These are phyloP conservation scores for Philereme transversata DNA, from an alignment of 2,888 invertebrate species.

Conservation along the genomic window DNA sequence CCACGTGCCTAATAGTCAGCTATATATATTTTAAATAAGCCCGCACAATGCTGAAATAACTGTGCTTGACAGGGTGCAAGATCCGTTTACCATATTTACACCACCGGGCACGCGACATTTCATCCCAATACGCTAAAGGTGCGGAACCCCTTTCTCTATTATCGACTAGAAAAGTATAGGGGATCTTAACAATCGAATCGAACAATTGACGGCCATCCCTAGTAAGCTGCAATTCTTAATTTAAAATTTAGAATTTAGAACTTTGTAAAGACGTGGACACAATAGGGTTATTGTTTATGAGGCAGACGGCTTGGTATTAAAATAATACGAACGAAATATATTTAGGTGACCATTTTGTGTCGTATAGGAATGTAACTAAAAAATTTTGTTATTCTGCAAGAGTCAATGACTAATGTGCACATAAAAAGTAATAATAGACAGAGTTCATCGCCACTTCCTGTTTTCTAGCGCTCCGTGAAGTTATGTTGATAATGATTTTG, in stretches of 20 bases:
- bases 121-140: slow-evolving; percentile 61
- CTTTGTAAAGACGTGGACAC: slow-evolving; percentile 26
- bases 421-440: slow-evolving; percentile 31
- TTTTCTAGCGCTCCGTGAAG: slow-evolving; percentile 29
- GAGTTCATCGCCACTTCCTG: slow-evolving; percentile 39
- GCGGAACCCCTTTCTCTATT: slow-evolving; percentile 69
- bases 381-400: slow-evolving; percentile 1
- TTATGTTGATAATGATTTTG: slow-evolving; percentile 12
- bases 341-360: neutral
- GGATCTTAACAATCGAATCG: slow-evolving; percentile 58
- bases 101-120: slow-evolving; percentile 68
- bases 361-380: neutral
- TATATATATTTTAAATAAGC: slow-evolving; percentile 3
- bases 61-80: slow-evolving; percentile 47
- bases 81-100: slow-evolving; percentile 41
- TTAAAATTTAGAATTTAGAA: slow-evolving; percentile 39
- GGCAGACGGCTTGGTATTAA: slow-evolving; percentile 13
- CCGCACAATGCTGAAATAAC: slow-evolving; percentile 27
- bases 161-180: slow-evolving; percentile 48
- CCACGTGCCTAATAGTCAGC: slow-evolving; percentile 3
- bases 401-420: slow-evolving; percentile 25
- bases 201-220: slow-evolving; percentile 46
- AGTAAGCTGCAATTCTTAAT: slow-evolving; percentile 39
- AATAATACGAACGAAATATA: neutral
- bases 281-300: slow-evolving; percentile 19